phyloP scores from a whole-genome alignment of 2,113 vertebrate genomes.

The Steatornis caripensis region DNA sequence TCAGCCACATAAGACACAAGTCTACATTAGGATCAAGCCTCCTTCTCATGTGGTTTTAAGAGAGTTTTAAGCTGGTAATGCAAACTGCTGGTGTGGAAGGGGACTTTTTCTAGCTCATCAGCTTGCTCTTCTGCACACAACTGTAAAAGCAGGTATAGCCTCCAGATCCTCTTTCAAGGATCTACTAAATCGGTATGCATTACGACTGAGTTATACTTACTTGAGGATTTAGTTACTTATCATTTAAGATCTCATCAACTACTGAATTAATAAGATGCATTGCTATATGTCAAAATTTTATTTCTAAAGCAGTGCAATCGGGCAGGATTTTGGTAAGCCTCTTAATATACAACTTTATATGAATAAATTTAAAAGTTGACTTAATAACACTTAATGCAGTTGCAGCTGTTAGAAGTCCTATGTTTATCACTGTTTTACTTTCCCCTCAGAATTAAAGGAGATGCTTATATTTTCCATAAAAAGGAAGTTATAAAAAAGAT shows the following conservation, averaged over 20 bases:
- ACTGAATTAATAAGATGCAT: neutral
- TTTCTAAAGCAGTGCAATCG: neutral
- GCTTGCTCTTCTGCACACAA: neutral
- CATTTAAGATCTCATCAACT: neutral
- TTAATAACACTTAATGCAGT: neutral
- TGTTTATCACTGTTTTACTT: neutral
- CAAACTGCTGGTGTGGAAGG: neutral
- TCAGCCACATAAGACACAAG: neutral
- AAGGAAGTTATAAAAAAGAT: neutral
- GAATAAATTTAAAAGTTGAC: neutral
- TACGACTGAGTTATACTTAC: neutral
- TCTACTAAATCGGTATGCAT: neutral
- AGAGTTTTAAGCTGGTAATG: neutral
- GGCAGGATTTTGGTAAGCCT: neutral
- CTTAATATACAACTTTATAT: neutral
- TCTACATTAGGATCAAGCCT: neutral
- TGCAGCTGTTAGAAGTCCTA: neutral
- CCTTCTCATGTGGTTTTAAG: neutral
- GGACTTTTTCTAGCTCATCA: neutral
- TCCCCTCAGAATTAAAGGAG: neutral
- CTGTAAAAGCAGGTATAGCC: neutral
- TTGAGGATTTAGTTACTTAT: neutral
- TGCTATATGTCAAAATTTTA: neutral
- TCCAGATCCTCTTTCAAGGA: neutral
- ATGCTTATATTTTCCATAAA: neutral